These are phyloP conservation scores for Sardinella longiceps DNA, from an alignment of 2,797 vertebrate genomes.

Conservation along the genomic window DNA sequence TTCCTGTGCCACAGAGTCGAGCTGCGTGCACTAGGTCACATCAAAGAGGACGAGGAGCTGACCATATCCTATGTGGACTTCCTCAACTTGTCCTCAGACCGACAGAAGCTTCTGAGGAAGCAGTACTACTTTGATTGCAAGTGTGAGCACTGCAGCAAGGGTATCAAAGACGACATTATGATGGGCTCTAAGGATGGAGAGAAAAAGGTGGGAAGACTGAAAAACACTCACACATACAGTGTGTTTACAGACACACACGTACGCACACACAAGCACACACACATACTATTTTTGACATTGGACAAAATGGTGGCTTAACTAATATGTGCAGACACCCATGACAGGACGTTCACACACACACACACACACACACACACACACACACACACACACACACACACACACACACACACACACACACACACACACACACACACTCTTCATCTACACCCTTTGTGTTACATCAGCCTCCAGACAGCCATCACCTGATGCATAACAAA, in stretches of 20 bases:
- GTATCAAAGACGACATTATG: constrained; percentile 85
- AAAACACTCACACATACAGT: background rate
- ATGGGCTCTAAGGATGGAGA: constrained; percentile 74
- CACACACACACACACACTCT: background rate
- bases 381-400: background rate
- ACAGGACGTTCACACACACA: background rate
- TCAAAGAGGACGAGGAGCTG: constrained; percentile 84
- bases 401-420: background rate
- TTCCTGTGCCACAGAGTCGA: constrained; percentile 81
- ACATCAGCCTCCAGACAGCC: background rate
- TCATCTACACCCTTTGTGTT: background rate
- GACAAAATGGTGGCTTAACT: too few species aligned
- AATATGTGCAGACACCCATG: background rate
- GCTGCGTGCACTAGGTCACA: constrained; percentile 82
- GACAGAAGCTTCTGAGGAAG: constrained; percentile 81
- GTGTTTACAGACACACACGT: background rate
- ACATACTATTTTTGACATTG: too few species aligned
- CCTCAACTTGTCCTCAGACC: constrained; percentile 83
- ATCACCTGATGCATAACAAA: background rate
- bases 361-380: background rate
- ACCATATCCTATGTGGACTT: constrained; percentile 92
- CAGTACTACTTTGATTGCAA: constrained; percentile 88
- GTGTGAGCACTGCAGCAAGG: constrained; percentile 85
- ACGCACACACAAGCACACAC: background rate
- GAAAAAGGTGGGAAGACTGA: constrained; percentile 73